phyloP scores from a whole-genome alignment of 2,888 invertebrate genomes.

The Latrodectus hesperus region DNA sequence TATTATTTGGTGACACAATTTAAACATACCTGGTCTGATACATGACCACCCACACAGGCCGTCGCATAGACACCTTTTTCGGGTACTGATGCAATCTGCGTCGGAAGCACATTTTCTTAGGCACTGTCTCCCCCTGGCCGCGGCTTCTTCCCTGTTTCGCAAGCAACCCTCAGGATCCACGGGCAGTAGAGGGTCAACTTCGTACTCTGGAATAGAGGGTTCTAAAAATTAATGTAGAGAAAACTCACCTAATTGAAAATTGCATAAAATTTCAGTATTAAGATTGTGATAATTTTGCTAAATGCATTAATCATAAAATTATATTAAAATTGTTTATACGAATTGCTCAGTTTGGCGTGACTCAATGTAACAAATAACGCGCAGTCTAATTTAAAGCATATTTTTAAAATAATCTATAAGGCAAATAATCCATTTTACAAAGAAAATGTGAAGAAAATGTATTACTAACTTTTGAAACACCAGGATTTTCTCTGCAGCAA shows the following conservation, averaged over 20 bases:
- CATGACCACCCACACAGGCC: constrained; percentile 97
- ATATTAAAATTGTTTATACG: no score
- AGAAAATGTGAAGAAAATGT: no score
- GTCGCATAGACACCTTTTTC: constrained; percentile 97
- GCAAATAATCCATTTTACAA: no score
- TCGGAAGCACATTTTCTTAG: constrained; percentile 93
- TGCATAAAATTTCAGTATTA: no score
- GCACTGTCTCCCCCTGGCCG: constrained; percentile 82
- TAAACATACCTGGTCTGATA: constrained; percentile 90
- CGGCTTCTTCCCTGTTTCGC: constrained; percentile 71
- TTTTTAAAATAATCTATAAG: no score
- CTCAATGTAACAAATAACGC: no score
- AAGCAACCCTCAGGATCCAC: constrained; percentile 71
- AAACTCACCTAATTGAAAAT: not conserved
- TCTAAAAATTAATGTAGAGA: constrained; percentile 30
- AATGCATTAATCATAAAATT: no score
- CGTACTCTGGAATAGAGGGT: constrained; percentile 40
- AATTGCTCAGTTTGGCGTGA: no score
- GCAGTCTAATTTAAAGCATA: no score
- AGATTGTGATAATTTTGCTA: no score
- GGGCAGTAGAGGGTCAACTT: constrained; percentile 44
- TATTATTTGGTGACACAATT: not conserved
- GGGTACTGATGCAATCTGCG: constrained; percentile 96
- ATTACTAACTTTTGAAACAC: no score
- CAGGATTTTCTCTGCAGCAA: no score